Base-by-base conservation (phyloP, 2,888 invertebrate species). In the Timandra comae region DNA sequence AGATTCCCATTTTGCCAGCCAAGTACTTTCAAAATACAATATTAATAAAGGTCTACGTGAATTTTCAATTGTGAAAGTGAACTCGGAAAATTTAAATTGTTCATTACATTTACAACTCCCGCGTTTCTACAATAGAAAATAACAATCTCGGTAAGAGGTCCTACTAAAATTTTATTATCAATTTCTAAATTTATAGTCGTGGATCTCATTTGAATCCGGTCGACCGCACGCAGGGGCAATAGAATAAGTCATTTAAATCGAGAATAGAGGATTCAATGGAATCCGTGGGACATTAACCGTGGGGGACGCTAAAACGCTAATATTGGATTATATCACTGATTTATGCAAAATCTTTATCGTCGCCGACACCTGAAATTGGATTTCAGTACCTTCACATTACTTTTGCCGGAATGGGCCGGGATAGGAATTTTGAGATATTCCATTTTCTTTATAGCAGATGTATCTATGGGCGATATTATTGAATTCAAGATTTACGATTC, bases 181-280 rank as follows among this genome's bases (percentile, higher is more conserved):
- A 78, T 77, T 69, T 72, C 63, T 51, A 54, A 74, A 81, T 82
- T 79, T 81, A 82, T 77, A 63, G 64, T 45, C 66, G 47, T 60
- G 60, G 63, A 61, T 61, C 67, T 66, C 63, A 58, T 56, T 63
- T 47, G 51, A 63, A 70, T 61, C 67, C 69, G 55, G 56, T 57
- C 56, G 47, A 46, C 47, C 54, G 57, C 52, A 69, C 74, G 67
- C 71, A 62, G 63, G 42, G 59, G 75, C 72, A 78, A 81, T 81
- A 79, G 79, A 80, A 82, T 84, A 82, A 84, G 66, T 84, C 82
- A 82, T 81, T 84, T 80, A 77, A 82, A 84, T 82, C 74, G 82
- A 22, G 72, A 77, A 78, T 81, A 80, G 78, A 78, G 73, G 68
- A 30, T 29, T 26, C 28, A 21, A 9, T 6, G 9, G 71, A 80